Evolutionary conservation across 2,113 vertebrate genomes (phyloP), one percentile per base, ranked within the genome.

Genomic region (Seriola aureovittata): DNA sequence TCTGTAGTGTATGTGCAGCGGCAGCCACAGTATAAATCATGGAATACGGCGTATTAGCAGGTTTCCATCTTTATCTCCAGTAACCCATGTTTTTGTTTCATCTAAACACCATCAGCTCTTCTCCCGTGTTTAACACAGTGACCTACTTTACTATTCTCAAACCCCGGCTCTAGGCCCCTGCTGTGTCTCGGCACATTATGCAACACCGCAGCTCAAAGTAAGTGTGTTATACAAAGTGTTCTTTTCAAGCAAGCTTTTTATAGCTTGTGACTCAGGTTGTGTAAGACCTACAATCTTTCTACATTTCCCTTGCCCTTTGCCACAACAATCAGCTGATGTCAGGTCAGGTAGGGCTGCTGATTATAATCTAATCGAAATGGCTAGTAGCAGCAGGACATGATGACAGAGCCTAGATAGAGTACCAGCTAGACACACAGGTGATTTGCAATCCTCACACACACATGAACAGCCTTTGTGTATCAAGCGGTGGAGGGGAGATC

Each of bases 391-490:
- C 50, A 57, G 44, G 42, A 50, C 36, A 21, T 65, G 75, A 44
- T 69, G 68, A 70, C 23, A 71, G 69, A 84, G 59, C 65, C 65
- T 29, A 23, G 58, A 52, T 34, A 48, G 38, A 64, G 48, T 57
- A 36, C 75, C 19, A 60, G 68, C 34, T 5, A 21, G 72, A 80
- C 7, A 6, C 25, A 70, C 71, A 69, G 14, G n/a, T 52, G 40
- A 75, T 78, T 75, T 75, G 76, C 80, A 50, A 55, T 6, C 6
- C 50, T 21, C 72, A 50, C 40, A 59, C 34, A 38, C 67, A 67
- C 70, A 75, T 60, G 80, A 66, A 71, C 17, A 60, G 21, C 46
- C 13, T 85, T 81, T 73, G 73, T 65, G 74, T 16, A 54, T 66
- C 38, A 81, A 46, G 25, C 40, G 12, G 23, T 74, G 46, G 55